Evolutionary conservation across 1,140 invertebrate species (phyloP).

Genomic region (Rhyacophila brunnea): DNA sequence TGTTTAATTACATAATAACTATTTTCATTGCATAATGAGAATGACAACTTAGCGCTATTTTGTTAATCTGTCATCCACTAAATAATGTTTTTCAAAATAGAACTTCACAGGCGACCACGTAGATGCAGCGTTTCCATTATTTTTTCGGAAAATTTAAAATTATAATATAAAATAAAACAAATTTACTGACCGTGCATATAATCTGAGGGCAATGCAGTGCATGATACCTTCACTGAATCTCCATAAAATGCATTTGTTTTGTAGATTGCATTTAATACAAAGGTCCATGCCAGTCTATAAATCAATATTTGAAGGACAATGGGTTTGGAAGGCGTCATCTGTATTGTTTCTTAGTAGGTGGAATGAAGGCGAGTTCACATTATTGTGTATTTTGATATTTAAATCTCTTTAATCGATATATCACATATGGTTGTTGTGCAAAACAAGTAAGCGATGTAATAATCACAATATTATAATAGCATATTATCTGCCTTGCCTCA

Average conservation of each 20-base stretch:
- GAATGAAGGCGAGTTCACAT: conserved; percentile 19
- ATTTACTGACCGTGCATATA: conserved; percentile 20
- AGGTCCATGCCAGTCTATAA: conserved; percentile 22
- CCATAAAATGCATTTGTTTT: conserved; percentile 28
- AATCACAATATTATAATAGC: not conserved
- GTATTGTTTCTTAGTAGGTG: conserved; percentile 18
- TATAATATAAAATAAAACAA: too few relatives aligned
- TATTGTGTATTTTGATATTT: conserved; percentile 21
- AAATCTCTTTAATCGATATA: conserved; percentile 29
- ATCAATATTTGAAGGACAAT: conserved; percentile 24
- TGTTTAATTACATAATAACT: too few relatives aligned
- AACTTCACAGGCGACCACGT: too few relatives aligned
- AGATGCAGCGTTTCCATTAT: too few relatives aligned
- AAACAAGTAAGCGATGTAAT: too few relatives aligned
- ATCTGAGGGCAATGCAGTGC: conserved; percentile 15
- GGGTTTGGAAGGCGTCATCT: conserved; percentile 4
- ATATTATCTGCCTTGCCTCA: too few relatives aligned
- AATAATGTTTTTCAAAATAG: too few relatives aligned
- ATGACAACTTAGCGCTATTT: too few relatives aligned
- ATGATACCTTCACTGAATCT: conserved; percentile 21
- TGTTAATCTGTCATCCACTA: too few relatives aligned
- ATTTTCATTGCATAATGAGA: too few relatives aligned
- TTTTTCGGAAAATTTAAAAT: too few relatives aligned
- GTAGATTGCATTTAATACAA: conserved; percentile 30
- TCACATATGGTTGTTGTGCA: conserved; percentile 32